Conservation (phyloP, 2,797 vertebrate genomes). For the Cuculus canorus region DNA sequence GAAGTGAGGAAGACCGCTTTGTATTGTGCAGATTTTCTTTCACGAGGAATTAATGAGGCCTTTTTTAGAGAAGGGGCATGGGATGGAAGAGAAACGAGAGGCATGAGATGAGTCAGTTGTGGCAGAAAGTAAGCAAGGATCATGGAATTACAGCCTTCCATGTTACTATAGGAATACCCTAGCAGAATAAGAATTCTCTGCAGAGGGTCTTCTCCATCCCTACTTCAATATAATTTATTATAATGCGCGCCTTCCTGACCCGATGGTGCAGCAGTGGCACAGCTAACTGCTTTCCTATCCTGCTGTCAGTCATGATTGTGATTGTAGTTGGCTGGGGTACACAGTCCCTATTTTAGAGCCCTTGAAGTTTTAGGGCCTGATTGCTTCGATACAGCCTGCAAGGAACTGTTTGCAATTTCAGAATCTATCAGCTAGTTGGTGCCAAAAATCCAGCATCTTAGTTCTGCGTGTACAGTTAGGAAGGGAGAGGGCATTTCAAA, state of each 20-base stretch:
- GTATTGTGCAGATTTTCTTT: neutral
- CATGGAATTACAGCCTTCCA: neutral
- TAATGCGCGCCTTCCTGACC: neutral
- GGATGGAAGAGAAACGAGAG: neutral
- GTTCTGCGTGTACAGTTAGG: neutral
- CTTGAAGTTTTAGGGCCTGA: neutral
- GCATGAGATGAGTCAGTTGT: neutral
- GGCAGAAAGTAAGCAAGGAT: neutral
- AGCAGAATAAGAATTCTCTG: neutral
- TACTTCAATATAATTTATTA: neutral
- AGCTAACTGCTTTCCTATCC: neutral
- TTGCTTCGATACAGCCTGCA: neutral
- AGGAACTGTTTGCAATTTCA: neutral
- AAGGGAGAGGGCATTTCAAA: neutral
- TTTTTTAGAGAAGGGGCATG: neutral
- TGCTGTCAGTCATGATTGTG: rapidly evolving
- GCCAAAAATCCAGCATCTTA: neutral
- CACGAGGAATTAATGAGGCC: neutral
- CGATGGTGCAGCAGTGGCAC: neutral
- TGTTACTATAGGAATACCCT: neutral
- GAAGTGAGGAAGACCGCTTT: neutral
- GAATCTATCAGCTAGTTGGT: neutral
- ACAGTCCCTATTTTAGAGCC: neutral
- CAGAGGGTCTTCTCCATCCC: neutral
- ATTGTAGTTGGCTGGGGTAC: neutral